These are phyloP conservation scores for Apeira syringaria DNA, from an alignment of 2,888 invertebrate genomes.

Conservation along the genomic window DNA sequence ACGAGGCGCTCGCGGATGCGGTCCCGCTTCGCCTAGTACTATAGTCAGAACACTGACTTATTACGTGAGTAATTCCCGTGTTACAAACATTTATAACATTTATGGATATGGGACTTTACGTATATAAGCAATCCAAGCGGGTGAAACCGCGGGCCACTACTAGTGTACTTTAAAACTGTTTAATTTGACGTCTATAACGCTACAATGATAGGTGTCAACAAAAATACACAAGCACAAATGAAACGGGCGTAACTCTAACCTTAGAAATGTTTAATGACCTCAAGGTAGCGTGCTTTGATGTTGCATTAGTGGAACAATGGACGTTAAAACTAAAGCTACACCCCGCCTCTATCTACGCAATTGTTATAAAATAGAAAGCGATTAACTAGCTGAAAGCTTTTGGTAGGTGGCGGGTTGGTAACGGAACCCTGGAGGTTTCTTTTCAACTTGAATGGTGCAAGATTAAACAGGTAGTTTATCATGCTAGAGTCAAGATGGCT, in stretches of 20 bases:
- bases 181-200: constrained; percentile 40
- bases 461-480: constrained; percentile 4
- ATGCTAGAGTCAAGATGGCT: no score
- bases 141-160: no score
- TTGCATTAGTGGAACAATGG: constrained; percentile 72
- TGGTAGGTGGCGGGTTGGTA: neutral
- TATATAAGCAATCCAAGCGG: no score
- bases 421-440: constrained; percentile 17
- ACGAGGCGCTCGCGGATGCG: no score
- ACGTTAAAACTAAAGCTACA: constrained; percentile 61
- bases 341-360: constrained; percentile 63
- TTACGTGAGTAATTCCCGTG: no score
- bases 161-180: no score
- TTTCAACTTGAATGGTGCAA: constrained; percentile 25
- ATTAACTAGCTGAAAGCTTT: constrained; percentile 66
- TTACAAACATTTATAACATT: no score
- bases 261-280: constrained; percentile 63
- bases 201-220: constrained; percentile 34
- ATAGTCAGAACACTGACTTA: no score
- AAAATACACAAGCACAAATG: constrained; percentile 50
- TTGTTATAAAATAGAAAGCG: constrained; percentile 68
- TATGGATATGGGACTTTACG: no score
- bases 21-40: no score
- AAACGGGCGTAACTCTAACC: constrained; percentile 52
- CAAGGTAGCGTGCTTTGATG: constrained; percentile 56